Evolutionary conservation across 2,888 invertebrate species (phyloP).

Genomic region (Dryadula phaetusa): DNA sequence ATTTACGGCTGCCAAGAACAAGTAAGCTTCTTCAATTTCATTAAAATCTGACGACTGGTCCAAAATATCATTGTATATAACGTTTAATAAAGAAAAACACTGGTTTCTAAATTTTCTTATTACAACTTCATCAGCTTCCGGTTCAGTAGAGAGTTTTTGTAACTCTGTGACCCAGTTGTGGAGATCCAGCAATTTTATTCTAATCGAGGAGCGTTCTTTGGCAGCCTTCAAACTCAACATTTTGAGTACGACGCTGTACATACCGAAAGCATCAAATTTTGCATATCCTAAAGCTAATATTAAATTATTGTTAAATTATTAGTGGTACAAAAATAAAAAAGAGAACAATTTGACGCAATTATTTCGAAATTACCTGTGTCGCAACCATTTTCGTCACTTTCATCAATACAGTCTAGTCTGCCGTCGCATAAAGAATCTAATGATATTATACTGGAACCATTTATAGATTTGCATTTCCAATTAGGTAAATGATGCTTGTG

Average conservation of each 20-base stretch:
- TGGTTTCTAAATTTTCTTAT: slow-evolving; percentile 57
- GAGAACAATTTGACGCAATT: too few relatives aligned
- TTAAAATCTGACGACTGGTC: slow-evolving; percentile 43
- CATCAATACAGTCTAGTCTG: slow-evolving; percentile 71
- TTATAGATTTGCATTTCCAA: slow-evolving; percentile 62
- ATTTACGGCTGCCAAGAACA: slow-evolving; percentile 57
- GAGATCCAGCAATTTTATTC: slow-evolving; percentile 52
- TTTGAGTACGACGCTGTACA: slow-evolving; percentile 57
- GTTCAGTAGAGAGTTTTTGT: slow-evolving; percentile 52
- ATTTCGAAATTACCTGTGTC: too few relatives aligned
- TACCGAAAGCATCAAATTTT: slow-evolving; percentile 60
- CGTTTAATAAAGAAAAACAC: slow-evolving; percentile 54
- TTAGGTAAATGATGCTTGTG: slow-evolving; percentile 58
- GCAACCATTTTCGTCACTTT: slow-evolving; percentile 68
- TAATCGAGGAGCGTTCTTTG: slow-evolving; percentile 48
- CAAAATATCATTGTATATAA: slow-evolving; percentile 57
- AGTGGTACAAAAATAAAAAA: not conserved
- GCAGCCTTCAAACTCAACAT: slow-evolving; percentile 54
- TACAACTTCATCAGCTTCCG: slow-evolving; percentile 46
- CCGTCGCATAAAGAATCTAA: slow-evolving; percentile 69
- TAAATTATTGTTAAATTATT: slow-evolving; percentile 3
- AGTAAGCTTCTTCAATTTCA: slow-evolving; percentile 55
- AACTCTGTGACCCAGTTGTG: slow-evolving; percentile 52
- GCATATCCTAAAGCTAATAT: slow-evolving; percentile 49
- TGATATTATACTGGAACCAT: slow-evolving; percentile 52